Conservation (phyloP, 2,113 vertebrate species). For the Origma solitaria region DNA sequence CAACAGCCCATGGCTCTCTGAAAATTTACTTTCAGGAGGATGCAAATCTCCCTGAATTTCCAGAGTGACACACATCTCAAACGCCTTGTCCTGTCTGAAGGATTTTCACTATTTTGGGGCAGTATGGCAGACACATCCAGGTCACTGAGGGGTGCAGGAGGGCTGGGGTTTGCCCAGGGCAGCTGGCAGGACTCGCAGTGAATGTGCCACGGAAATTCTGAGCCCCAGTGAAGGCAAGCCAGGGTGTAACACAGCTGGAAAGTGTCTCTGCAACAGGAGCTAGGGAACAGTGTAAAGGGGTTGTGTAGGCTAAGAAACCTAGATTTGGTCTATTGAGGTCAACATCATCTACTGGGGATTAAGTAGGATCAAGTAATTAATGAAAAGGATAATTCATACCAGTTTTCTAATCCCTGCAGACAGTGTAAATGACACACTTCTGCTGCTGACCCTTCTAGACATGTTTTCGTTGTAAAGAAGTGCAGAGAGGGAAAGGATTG, state of each 20-base stretch:
- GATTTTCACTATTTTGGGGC: background rate
- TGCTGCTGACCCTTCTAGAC: background rate
- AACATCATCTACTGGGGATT: background rate
- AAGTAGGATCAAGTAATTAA: conserved; percentile 51
- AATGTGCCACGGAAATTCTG: background rate
- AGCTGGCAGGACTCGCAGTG: background rate
- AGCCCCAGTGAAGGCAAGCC: background rate
- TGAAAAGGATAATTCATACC: conserved; percentile 32
- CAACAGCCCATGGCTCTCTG: background rate
- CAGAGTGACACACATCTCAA: background rate
- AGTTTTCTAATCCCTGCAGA: conserved; percentile 25
- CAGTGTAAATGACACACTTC: conserved; percentile 6
- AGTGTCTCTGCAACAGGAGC: background rate
- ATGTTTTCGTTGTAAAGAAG: background rate
- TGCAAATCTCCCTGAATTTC: background rate
- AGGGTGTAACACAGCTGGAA: background rate
- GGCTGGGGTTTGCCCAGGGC: background rate
- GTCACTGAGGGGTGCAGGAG: rapidly evolving
- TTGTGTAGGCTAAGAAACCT: background rate
- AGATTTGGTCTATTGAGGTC: conserved; percentile 18
- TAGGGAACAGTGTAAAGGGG: background rate
- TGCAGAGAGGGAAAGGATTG: background rate
- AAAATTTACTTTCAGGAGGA: background rate
- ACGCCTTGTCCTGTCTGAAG: background rate
- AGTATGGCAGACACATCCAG: background rate